Percentiles rank a stretch among this genome's conserved stretches.
Evolutionary conservation across 2,888 invertebrate species (phyloP).

Genomic region (Drosophila demipolita): DNA sequence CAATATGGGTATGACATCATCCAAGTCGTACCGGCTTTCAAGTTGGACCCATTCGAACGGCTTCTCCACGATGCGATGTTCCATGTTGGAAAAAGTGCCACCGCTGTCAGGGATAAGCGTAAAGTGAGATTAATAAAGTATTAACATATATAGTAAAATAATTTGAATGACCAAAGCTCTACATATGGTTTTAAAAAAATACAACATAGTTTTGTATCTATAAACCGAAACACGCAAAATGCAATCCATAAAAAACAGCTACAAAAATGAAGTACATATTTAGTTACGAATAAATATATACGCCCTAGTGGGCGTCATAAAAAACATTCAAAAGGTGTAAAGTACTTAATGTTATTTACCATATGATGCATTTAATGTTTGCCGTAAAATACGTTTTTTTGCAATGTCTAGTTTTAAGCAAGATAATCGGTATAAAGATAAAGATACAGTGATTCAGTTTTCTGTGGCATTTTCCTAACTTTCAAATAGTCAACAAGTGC

Average conservation of each 20-base stretch:
- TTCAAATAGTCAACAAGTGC: conserved; percentile 17
- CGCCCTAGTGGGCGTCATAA: conserved; percentile 19
- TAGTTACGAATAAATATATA: conserved; percentile 8
- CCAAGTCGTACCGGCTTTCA: conserved; percentile 91
- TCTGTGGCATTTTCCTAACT: conserved; percentile 28
- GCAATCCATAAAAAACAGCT: conserved; percentile 59
- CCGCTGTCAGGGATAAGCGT: conserved; percentile 84
- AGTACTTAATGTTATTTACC: conserved; percentile 77
- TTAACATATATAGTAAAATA: neutral
- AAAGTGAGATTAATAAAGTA: conserved; percentile 1
- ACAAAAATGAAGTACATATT: conserved; percentile 36
- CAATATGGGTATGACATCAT: conserved; percentile 90
- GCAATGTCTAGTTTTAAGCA: conserved; percentile 78
- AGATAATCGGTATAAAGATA: conserved; percentile 62
- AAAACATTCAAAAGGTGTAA: conserved; percentile 49
- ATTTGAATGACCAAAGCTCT: conserved; percentile 21
- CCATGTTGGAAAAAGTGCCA: conserved; percentile 87
- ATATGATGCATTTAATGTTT: conserved; percentile 83
- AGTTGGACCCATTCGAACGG: conserved; percentile 91
- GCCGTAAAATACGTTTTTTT: conserved; percentile 84
- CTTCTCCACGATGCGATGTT: conserved; percentile 91
- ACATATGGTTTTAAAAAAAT: conserved; percentile 17
- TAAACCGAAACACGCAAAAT: conserved; percentile 60
- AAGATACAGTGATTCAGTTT: conserved; percentile 50
- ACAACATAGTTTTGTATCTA: conserved; percentile 44